Evolutionary conservation across 2,113 vertebrate genomes (phyloP).

Genomic region (Plectropomus leopardus): DNA sequence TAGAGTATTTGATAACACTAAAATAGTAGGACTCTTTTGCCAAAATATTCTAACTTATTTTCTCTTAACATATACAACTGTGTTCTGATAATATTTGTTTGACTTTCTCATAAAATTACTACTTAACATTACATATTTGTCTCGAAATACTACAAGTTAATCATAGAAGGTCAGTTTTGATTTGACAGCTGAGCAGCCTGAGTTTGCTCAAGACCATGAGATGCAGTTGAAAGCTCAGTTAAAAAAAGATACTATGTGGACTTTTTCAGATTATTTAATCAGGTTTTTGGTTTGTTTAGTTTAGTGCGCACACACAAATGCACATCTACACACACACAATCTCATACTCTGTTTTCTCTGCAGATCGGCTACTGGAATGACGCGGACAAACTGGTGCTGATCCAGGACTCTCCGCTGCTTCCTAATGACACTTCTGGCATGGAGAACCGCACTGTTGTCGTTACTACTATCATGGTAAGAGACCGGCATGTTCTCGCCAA

Average conservation of each 20-base stretch:
- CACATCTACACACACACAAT: neutral
- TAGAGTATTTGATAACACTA: neutral
- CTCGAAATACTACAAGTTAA: too few relatives aligned
- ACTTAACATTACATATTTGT: too few relatives aligned
- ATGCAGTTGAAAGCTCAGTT: too few relatives aligned
- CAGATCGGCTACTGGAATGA: conserved; percentile 99
- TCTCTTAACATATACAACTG: neutral
- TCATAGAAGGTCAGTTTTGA: too few relatives aligned
- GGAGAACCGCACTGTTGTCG: conserved; percentile 97
- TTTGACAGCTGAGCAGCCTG: too few relatives aligned
- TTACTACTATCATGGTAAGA: conserved; percentile 99
- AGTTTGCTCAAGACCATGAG: too few relatives aligned
- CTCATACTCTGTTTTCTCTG: conserved; percentile 46
- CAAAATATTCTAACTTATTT: neutral
- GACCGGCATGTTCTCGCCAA: conserved; percentile 7
- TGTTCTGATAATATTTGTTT: neutral
- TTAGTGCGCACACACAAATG: too few relatives aligned
- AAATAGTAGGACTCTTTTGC: neutral
- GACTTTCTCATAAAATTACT: neutral
- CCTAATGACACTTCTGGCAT: conserved; percentile 96
- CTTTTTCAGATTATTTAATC: too few relatives aligned
- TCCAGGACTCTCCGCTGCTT: conserved; percentile 93
- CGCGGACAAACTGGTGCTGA: conserved; percentile 96
- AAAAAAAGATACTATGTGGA: too few relatives aligned
- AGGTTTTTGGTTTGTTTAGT: too few relatives aligned